A percentile compares a stretch with the other conserved stretches of the same genome.
phyloP scores from a whole-genome alignment of 2,797 vertebrate species.

The Tapirus indicus region DNA sequence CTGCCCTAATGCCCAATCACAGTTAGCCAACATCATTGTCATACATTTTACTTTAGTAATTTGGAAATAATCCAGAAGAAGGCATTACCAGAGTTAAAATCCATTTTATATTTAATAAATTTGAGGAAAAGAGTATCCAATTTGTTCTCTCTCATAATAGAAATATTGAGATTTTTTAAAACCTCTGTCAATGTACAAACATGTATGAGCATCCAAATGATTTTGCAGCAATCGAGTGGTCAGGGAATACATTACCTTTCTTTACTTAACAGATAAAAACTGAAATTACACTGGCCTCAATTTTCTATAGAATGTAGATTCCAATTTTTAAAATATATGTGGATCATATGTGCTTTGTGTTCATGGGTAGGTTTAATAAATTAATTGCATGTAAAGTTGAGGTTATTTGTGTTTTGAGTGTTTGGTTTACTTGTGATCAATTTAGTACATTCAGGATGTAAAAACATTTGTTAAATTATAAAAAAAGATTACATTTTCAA shows the following conservation, averaged over 20 bases:
- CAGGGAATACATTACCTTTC: not conserved
- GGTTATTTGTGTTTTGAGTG: not conserved
- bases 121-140: not conserved
- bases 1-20: not conserved
- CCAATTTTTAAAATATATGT: not conserved
- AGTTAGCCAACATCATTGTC: not conserved
- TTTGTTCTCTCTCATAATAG: not conserved
- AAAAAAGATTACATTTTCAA: constrained; percentile 40
- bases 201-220: not conserved
- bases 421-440: not conserved
- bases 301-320: not conserved
- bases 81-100: not conserved
- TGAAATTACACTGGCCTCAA: not conserved
- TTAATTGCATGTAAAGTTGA: not conserved
- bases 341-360: not conserved
- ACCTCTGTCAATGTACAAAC: not conserved
- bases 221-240: not conserved
- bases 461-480: not conserved
- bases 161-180: not conserved
- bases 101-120: not conserved
- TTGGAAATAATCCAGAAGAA: not conserved
- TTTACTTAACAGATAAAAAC: not conserved
- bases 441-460: not conserved
- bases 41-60: not conserved
- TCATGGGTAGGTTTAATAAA: not conserved